These are phyloP conservation scores for Scortum barcoo DNA, from an alignment of 2,113 vertebrate genomes.

Conservation along the genomic window DNA sequence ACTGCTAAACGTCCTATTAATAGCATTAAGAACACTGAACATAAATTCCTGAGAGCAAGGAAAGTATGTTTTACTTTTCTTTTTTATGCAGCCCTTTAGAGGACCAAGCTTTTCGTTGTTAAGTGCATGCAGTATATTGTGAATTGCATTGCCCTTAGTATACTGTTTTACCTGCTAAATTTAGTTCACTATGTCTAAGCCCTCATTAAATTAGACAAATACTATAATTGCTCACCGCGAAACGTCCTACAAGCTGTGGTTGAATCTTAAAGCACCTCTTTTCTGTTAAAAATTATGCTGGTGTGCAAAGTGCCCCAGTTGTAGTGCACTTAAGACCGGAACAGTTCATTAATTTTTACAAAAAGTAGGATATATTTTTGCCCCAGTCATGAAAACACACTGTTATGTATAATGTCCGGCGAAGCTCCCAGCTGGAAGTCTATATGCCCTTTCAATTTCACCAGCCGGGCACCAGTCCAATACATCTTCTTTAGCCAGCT, in stretches of 20 bases:
- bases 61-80: background rate
- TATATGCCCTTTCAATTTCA: background rate
- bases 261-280: background rate
- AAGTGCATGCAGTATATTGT: background rate
- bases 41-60: background rate
- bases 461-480: conserved; percentile 28
- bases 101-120: background rate
- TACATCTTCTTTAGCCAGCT: conserved; percentile 48
- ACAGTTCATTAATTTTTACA: conserved; percentile 2
- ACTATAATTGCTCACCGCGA: background rate
- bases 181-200: background rate
- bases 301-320: background rate
- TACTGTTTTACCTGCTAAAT: background rate
- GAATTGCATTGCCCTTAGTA: background rate
- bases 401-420: background rate
- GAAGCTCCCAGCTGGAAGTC: conserved; percentile 31
- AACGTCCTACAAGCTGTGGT: background rate
- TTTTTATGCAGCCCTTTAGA: background rate
- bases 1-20: background rate
- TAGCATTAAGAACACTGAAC: background rate
- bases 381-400: background rate
- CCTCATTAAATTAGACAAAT: conserved; percentile 11
- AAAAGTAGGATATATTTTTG: background rate
- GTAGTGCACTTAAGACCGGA: background rate
- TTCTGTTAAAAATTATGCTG: background rate